Percentiles rank a stretch among this genome's conserved stretches.
These are phyloP conservation scores for Neostethus bicornis DNA, from an alignment of 2,797 vertebrate genomes.

Conservation along the genomic window DNA sequence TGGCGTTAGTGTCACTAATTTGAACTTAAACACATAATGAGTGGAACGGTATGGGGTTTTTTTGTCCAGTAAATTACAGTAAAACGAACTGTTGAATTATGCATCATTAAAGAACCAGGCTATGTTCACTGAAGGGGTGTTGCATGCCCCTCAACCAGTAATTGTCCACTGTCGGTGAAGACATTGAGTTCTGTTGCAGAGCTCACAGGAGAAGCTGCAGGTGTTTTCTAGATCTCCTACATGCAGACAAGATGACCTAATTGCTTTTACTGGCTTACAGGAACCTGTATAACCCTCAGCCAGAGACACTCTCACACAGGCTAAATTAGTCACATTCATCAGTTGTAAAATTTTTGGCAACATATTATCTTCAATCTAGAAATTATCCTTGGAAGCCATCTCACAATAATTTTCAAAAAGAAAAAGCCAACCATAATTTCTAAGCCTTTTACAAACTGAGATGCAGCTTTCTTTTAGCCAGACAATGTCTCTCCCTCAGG, in stretches of 20 bases:
- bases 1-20: neutral
- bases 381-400: too few species aligned
- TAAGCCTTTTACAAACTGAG: conserved; percentile 26
- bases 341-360: too few species aligned
- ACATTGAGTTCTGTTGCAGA: conserved; percentile 29
- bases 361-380: too few species aligned
- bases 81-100: neutral
- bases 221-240: conserved; percentile 48
- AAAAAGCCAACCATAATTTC: conserved; percentile 10
- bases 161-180: conserved; percentile 39
- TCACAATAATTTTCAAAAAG: conserved; percentile 6
- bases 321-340: neutral
- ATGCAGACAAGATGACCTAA: conserved; percentile 59
- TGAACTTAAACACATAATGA: conserved; percentile 3
- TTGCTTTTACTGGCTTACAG: conserved; percentile 52
- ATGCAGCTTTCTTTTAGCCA: conserved; percentile 26
- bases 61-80: conserved; percentile 25
- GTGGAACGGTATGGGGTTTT: neutral
- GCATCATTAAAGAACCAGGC: conserved; percentile 6
- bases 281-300: conserved; percentile 29
- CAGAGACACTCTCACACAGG: conserved; percentile 29
- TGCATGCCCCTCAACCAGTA: conserved; percentile 35
- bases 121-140: conserved; percentile 26
- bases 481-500: conserved; percentile 39
- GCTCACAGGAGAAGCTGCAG: too few species aligned